phyloP scores from a whole-genome alignment of 1,140 invertebrate genomes.

The Melanaphis sacchari region DNA sequence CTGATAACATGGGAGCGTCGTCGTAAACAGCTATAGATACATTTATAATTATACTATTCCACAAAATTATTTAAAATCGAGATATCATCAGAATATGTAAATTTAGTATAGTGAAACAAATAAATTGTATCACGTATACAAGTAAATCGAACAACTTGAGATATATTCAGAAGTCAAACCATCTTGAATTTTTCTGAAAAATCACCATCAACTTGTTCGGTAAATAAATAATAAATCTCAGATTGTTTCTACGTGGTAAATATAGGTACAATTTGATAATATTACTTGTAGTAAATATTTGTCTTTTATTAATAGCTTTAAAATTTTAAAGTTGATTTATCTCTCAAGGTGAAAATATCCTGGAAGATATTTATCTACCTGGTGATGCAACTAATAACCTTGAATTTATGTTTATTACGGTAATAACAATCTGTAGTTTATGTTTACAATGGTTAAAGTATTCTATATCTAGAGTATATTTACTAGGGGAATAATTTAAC shows the following conservation, averaged over 20 bases:
- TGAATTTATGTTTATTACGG: neutral
- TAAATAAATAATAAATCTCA: neutral
- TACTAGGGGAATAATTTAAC: neutral
- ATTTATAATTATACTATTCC: neutral
- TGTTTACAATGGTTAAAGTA: neutral
- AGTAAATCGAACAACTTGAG: too few species aligned
- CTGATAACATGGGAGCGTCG: too few species aligned
- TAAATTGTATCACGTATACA: neutral
- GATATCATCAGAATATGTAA: neutral
- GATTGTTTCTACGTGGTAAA: neutral
- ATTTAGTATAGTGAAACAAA: neutral
- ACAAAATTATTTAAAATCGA: neutral
- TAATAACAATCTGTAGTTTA: neutral
- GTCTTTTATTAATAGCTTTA: neutral
- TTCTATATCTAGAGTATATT: neutral
- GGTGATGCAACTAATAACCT: neutral
- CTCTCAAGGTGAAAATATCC: neutral
- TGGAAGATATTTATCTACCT: neutral
- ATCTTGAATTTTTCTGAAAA: neutral
- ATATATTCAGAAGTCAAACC: too few species aligned
- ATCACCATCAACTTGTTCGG: neutral
- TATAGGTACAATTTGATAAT: neutral
- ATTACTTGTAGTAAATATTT: neutral
- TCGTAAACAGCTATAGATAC: too few species aligned
- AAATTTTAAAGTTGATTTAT: neutral